Conservation (phyloP, 2,888 invertebrate species). For the Lottia scabra region DNA sequence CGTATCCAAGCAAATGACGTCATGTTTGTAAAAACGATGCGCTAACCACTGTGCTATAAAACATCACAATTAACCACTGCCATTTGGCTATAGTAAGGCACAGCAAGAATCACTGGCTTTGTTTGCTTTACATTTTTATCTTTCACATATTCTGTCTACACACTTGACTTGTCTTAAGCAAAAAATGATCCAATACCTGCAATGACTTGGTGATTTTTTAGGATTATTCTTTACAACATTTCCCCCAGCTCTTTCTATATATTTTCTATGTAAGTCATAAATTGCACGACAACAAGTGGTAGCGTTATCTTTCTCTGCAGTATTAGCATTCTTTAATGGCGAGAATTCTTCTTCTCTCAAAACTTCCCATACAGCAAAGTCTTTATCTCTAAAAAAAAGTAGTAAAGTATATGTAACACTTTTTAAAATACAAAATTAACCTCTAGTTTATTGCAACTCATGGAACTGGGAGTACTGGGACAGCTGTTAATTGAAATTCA, state of each 20-base stretch:
- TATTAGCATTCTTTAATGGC: conserved; percentile 93
- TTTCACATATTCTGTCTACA: too few species aligned
- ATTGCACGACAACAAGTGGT: conserved; percentile 86
- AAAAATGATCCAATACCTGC: conserved; percentile 54
- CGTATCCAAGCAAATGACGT: too few species aligned
- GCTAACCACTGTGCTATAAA: too few species aligned
- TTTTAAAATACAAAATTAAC: neutral
- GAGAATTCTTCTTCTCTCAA: conserved; percentile 95
- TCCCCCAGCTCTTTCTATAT: conserved; percentile 86
- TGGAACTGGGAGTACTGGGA: too few species aligned
- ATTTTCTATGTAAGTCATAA: conserved; percentile 72
- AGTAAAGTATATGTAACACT: neutral
- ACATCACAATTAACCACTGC: too few species aligned
- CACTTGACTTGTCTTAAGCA: too few species aligned
- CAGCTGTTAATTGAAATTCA: too few species aligned
- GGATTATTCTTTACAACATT: conserved; percentile 73
- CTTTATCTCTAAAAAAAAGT: conserved; percentile 58
- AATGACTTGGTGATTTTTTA: conserved; percentile 67
- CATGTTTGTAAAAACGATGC: too few species aligned
- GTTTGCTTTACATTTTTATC: too few species aligned
- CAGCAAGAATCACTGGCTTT: too few species aligned
- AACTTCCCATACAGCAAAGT: conserved; percentile 87
- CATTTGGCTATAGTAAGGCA: too few species aligned
- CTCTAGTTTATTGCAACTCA: neutral
- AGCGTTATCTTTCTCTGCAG: conserved; percentile 89